Evolutionary conservation across 1,140 invertebrate species (phyloP), one percentile per base, ranked within the genome.

Genomic region (Lycorma delicatula): DNA sequence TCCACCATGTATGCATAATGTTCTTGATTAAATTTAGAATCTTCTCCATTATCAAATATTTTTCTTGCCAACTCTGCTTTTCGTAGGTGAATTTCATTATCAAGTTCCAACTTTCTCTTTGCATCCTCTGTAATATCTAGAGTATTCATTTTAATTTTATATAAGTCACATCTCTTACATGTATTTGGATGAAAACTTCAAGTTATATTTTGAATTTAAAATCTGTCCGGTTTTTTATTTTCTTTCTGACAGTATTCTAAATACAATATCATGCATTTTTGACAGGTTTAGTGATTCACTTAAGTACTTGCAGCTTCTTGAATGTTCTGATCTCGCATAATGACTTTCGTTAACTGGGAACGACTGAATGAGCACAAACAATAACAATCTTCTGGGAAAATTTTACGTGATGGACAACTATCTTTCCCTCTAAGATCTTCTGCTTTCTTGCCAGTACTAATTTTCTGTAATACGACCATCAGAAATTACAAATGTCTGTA

Each of bases 241-340:
- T 16, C 20, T n/a, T 16, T 20, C n/a, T 16, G 20, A 41, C 38
- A 41, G 3, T 74, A 64, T 54, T 53, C 68, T 47, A 64, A 64
- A 67, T 76, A 76, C 66, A 75, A n/a, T n/a, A n/a, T n/a, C 67
- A 58, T 72, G 75, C 71, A 76, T 75, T 46, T 75, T 71, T 67
- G 71, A 74, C 56, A 75, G 70, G 63, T 67, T 77, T 49, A 77
- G 66, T 64, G 64, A 68, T 7, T 68, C 61, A 50, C 71, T 67
- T 63, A 76, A 66, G 66, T 73, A 75, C 58, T 76, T 72, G 64
- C 72, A 72, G 47, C 71, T 74, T 53, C 66, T 13, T 5, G n/a
- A 69, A 50, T 72, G 74, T 63, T 68, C 71, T 47, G 71, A 68
- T n/a, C 70, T 71, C 1, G 74, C 66, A 31, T 64, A 65, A 41